Evolutionary conservation across 1,140 invertebrate species (phyloP), one percentile per base, ranked within the genome.

Genomic region (Hyposmocoma kahamanoa): DNA sequence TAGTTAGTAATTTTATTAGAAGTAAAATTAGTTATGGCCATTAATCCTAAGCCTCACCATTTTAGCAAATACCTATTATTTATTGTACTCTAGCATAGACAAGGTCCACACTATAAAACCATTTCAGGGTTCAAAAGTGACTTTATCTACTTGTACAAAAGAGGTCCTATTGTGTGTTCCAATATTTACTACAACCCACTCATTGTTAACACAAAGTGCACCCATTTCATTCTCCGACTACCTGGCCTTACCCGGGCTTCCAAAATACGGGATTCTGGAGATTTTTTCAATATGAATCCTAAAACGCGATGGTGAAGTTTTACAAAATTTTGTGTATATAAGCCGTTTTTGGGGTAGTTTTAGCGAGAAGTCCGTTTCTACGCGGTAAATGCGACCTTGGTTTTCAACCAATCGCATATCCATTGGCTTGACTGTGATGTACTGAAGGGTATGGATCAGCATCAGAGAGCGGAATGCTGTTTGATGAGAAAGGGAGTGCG

Each of bases 401-500:
- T 28, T 41, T 20, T 42, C 41, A 49, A 44, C 17, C 17, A 21
- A 22, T 20, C 56, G 59, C 45, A 39, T 56, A 15, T 39, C 13
- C 62, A 72, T 49, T 78, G 74, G 74, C 51, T 60, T 72, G 67
- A 51, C 48, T 54, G 69, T 69, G 66, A 77, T 66, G 59, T 78
- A 76, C 72, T 72, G 34, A n/a, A 53, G 42, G 43, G 74, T 81
- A 74, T 60, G 63, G 72, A 72, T 34, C 72, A 55, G 47, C 64
- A 72, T 64, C 62, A 53, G 48, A 67, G 22, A 56, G 72, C 67
- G 53, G 19, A 45, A 50, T 22, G 64, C 67, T 70, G 53, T 61
- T 61, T 66, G 72, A 68, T 74, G 62, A 56, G 59, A 67, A 76
- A 81, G 73, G 53, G 73, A 67, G 76, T 78, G 77, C 72, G 17